These are phyloP conservation scores for Perdita meconis DNA, from an alignment of 2,888 invertebrate species.

Conservation along the genomic window DNA sequence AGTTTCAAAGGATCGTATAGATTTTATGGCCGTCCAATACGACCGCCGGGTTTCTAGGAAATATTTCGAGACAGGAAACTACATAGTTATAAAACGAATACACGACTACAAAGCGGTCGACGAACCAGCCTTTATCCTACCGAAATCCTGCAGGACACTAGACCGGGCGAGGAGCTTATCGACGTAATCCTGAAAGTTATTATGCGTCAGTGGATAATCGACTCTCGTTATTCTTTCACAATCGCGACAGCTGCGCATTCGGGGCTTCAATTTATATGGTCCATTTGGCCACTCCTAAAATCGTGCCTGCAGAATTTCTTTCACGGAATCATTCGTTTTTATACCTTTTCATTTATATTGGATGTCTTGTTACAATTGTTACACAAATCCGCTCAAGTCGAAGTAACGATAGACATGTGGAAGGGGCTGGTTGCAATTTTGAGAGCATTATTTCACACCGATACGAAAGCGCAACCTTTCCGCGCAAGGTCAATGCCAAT, in stretches of 20 bases:
- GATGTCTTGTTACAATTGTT: too few species aligned
- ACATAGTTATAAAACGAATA: conserved; percentile 22
- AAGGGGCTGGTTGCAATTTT: background rate
- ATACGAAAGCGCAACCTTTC: conserved; percentile 38
- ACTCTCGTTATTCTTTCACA: conserved; percentile 1
- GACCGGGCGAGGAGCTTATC: conserved; percentile 20
- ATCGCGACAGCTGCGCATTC: background rate
- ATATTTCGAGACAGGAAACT: background rate
- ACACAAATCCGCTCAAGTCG: too few species aligned
- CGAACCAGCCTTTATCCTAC: conserved; percentile 25
- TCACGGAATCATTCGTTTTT: background rate
- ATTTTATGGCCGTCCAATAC: background rate
- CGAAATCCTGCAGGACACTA: conserved; percentile 26
- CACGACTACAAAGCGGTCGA: background rate
- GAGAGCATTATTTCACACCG: background rate
- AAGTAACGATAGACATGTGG: background rate
- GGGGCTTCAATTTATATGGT: background rate
- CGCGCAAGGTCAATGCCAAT: conserved; percentile 68
- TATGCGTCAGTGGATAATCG: conserved; percentile 10
- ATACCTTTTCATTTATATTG: background rate
- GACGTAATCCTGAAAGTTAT: conserved; percentile 22
- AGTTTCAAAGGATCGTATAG: background rate
- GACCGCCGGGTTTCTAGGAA: conserved; percentile 37
- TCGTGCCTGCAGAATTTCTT: background rate
- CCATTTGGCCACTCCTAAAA: background rate